Evolutionary conservation across 1,140 invertebrate genomes (phyloP).

Genomic region (Ylistrum balloti): DNA sequence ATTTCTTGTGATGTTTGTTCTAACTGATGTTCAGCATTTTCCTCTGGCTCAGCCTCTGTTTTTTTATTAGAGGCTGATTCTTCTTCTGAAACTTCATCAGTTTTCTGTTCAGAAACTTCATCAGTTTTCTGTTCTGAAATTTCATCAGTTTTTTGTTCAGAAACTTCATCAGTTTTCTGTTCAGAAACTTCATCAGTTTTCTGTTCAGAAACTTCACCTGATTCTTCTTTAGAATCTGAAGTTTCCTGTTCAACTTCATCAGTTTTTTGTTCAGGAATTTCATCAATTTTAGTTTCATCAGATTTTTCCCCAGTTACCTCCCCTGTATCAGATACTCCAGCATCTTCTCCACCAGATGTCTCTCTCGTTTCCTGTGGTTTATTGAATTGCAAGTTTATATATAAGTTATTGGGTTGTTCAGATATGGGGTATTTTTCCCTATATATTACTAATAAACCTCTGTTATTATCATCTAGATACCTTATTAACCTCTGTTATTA

Average conservation of each 20-base stretch:
- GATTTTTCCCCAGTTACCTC: neutral
- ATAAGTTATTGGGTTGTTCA: neutral
- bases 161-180: neutral
- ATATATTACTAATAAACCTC: no score
- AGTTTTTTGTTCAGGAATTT: no score
- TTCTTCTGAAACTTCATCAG: conserved; percentile 10
- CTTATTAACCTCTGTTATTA: no score
- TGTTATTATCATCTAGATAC: no score
- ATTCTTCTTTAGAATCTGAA: neutral
- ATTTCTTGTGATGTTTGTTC: conserved; percentile 18
- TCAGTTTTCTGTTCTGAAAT: neutral
- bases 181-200: neutral
- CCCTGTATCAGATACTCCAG: conserved; percentile 37
- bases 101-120: conserved; percentile 29
- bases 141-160: conserved; percentile 9
- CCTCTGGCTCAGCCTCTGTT: neutral
- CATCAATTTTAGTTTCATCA: neutral
- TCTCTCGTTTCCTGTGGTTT: neutral
- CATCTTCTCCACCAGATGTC: conserved; percentile 13
- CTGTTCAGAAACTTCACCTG: no score
- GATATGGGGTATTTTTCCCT: neutral
- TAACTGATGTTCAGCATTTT: conserved; percentile 9
- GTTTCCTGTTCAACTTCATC: neutral
- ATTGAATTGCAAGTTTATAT: neutral
- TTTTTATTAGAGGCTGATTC: neutral